Evolutionary conservation across 2,888 invertebrate genomes (phyloP).

Genomic region (Tetragnatha montana): DNA sequence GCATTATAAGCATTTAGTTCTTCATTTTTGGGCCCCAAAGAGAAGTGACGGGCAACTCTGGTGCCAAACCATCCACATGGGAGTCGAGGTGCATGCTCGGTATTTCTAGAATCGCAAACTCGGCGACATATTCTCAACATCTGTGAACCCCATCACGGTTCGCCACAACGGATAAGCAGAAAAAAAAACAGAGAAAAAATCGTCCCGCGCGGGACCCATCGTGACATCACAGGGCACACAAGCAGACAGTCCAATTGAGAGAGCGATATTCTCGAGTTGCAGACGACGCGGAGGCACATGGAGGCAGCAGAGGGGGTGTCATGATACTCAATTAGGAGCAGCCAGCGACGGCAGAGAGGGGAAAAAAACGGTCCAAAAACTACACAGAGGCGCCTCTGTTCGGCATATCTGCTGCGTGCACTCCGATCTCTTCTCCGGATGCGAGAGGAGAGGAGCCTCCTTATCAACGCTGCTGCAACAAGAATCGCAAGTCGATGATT

Average conservation of each 20-base stretch:
- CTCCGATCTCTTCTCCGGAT: constrained; percentile 33
- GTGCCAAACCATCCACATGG: too few species aligned
- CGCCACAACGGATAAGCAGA: not conserved
- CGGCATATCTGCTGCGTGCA: constrained; percentile 19
- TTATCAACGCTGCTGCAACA: constrained; percentile 18
- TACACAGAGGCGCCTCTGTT: constrained; percentile 64
- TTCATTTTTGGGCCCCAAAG: too few species aligned
- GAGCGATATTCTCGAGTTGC: constrained; percentile 50
- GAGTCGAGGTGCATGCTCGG: too few species aligned
- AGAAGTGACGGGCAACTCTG: too few species aligned
- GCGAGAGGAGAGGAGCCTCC: not conserved
- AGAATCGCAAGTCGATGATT: not conserved
- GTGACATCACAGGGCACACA: constrained; percentile 36
- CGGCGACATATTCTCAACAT: not conserved
- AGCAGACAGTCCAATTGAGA: constrained; percentile 46
- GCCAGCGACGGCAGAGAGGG: not conserved
- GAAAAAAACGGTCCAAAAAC: constrained; percentile 12
- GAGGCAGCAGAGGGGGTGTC: constrained; percentile 39
- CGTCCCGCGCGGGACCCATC: not conserved
- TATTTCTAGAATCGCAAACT: not conserved
- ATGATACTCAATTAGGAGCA: constrained; percentile 52
- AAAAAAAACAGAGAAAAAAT: constrained; percentile 4
- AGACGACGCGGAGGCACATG: constrained; percentile 31
- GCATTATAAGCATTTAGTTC: too few species aligned
- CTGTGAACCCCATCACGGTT: not conserved